phyloP scores from a whole-genome alignment of 1,140 invertebrate genomes.

The Bombus cullumanus region DNA sequence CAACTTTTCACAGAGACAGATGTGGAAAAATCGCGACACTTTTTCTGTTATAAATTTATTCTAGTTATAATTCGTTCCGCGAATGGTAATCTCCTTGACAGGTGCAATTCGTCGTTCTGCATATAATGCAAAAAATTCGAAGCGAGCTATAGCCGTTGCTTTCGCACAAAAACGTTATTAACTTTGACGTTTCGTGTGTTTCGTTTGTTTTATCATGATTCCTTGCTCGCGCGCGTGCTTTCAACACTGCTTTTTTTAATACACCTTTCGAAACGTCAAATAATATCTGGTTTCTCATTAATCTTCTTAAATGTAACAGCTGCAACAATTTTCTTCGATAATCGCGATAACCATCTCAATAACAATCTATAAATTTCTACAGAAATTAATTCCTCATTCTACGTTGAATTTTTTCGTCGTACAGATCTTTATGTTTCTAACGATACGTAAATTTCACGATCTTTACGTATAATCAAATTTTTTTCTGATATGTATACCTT shows the following conservation, averaged over 20 bases:
- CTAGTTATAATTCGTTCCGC: slow-evolving; percentile 9
- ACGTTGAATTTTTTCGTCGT: no score
- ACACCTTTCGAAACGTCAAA: neutral
- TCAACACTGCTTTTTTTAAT: neutral
- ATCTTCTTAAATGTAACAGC: no score
- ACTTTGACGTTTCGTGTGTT: neutral
- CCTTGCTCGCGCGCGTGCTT: neutral
- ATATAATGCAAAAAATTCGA: neutral
- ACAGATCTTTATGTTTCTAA: no score
- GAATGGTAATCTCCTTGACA: slow-evolving; percentile 12
- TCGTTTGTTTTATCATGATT: neutral
- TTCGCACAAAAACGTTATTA: slow-evolving; percentile 3
- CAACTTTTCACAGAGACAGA: neutral
- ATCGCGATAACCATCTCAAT: no score
- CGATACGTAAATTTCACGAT: no score
- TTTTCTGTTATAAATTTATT: neutral
- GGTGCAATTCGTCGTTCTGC: slow-evolving; percentile 14
- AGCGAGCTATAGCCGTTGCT: no score
- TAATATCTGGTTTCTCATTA: no score
- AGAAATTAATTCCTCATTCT: no score
- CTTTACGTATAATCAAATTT: no score
- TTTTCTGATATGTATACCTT: no score
- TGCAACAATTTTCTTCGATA: no score
- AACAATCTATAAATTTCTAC: no score
- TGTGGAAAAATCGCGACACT: neutral